Evolutionary conservation across 1,140 invertebrate species (phyloP), one percentile per base, ranked within the genome.

Genomic region (Paralvinella palmiformis): DNA sequence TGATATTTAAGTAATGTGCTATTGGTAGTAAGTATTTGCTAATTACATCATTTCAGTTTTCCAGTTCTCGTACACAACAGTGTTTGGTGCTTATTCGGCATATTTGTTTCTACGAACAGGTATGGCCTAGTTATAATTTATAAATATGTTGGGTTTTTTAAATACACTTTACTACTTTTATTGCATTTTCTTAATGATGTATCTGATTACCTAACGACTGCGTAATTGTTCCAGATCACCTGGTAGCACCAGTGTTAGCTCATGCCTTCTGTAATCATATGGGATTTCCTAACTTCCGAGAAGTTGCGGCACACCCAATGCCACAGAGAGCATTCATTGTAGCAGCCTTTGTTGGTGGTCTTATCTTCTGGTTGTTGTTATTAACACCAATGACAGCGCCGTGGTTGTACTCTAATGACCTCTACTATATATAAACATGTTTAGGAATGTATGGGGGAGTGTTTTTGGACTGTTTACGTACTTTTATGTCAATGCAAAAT

Each of bases 181-280:
- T n/a, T n/a, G n/a, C n/a, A n/a, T n/a, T n/a, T n/a, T n/a, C n/a
- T n/a, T n/a, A n/a, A n/a, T n/a, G n/a, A n/a, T n/a, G n/a, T n/a
- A n/a, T n/a, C n/a, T n/a, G n/a, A n/a, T n/a, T n/a, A n/a, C n/a
- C n/a, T n/a, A n/a, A n/a, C n/a, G n/a, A n/a, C n/a, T n/a, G n/a
- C 37, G 58, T 64, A 71, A 68, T 67, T 67, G 69, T 81, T 80
- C 32, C 75, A 89, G 92, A 92, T 62, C 92, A 96, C 76, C 86
- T 96, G 72, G 82, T 88, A 20, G 91, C 92, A 10, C 89, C 91
- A n/a, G 86, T 96, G 67, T 75, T 92, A 13, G 92, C 88, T 5
- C 94, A 96, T 78, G 88, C 91, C 2, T 95, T 96, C 78, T 97
- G 94, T 78, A 96, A 97, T 81, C 89, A 92, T 76, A 96, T 97